A percentile compares a stretch with the other conserved stretches of the same genome.
Evolutionary conservation across 2,113 vertebrate species (phyloP).

Genomic region (Malaclemys terrapin): DNA sequence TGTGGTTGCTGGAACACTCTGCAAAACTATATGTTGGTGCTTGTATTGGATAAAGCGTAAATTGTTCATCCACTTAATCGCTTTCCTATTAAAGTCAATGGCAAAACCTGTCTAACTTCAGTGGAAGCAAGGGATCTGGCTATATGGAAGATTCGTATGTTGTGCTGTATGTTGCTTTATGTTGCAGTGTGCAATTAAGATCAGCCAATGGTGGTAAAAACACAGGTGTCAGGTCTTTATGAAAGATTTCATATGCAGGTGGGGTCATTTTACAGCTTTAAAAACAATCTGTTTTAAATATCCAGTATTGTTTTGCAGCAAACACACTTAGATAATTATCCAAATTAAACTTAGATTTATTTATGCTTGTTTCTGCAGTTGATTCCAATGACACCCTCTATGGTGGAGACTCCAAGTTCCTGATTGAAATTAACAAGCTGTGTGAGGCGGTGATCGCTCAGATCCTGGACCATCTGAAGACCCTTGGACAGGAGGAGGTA

Average conservation of each 20-base stretch:
- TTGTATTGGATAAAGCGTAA: background rate
- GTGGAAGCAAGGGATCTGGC: background rate
- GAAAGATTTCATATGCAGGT: background rate
- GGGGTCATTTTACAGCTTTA: background rate
- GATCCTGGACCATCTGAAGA: conserved; percentile 95
- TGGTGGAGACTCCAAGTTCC: conserved; percentile 95
- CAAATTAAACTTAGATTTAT: conserved; percentile 28
- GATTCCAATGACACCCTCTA: conserved; percentile 97
- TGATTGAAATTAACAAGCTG: conserved; percentile 93
- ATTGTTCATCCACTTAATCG: background rate
- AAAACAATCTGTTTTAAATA: background rate
- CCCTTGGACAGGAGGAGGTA: conserved; percentile 93
- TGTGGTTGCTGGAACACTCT: background rate
- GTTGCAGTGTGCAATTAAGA: background rate
- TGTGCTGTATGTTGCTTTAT: background rate
- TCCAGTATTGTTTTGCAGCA: background rate
- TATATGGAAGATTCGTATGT: background rate
- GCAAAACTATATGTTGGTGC: background rate
- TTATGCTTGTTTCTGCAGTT: conserved; percentile 79
- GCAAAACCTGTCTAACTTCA: background rate
- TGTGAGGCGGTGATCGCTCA: conserved; percentile 94
- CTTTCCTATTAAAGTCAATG: background rate
- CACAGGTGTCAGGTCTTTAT: background rate
- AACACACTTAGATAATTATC: background rate
- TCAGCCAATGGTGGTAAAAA: background rate